Base-by-base conservation (phyloP, 2,113 vertebrate genomes). In the Puntigrus tetrazona region DNA sequence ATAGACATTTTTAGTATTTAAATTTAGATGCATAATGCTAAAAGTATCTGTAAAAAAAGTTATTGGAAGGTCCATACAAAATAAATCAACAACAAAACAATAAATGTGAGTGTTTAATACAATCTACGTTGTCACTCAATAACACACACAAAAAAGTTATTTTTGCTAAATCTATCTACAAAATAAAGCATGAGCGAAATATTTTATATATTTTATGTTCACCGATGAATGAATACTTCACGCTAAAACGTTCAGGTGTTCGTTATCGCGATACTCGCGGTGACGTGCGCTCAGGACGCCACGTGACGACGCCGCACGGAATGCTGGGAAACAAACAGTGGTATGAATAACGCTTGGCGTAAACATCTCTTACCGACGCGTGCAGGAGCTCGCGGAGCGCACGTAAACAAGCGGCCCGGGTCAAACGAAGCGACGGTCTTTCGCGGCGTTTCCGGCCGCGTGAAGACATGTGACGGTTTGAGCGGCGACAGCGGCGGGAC, bases 251-350 rank as follows among this genome's bases (percentile, higher is more conserved):
- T 52, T 50, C 72, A 18, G 38, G 3, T 1, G 22, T 73, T 14
- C 31, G 47, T 14, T 89, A 88, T 94, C 94, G 94, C 93, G 92
- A 92, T 86, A 47, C 7, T 16, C 0, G 0, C 0, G 5, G 14
- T 18, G 16, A 47, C 84, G 27, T 52, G 50, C 78, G 2, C 20
- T n/a, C 11, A 11, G 14, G 3, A 0, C 36, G 80, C 92, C 93
- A 93, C 90, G 86, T 92, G 92, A 31, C 14, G 36, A 0, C 7
- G 27, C 47, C 89, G 92, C 91, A 93, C 91, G 90, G 93, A 89
- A 93, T 94, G 93, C 88, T 94, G 94, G 94, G 93, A 95, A 92
- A 93, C 90, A 94, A 95, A 94, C 94, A 94, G 90, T 89, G 89
- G 88, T 84, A 79, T 86, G 90, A 89, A 88, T 52, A 88, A 87